Evolutionary conservation across 1,140 invertebrate species (phyloP), one percentile per base, ranked within the genome.

Genomic region (Bombus picipes): DNA sequence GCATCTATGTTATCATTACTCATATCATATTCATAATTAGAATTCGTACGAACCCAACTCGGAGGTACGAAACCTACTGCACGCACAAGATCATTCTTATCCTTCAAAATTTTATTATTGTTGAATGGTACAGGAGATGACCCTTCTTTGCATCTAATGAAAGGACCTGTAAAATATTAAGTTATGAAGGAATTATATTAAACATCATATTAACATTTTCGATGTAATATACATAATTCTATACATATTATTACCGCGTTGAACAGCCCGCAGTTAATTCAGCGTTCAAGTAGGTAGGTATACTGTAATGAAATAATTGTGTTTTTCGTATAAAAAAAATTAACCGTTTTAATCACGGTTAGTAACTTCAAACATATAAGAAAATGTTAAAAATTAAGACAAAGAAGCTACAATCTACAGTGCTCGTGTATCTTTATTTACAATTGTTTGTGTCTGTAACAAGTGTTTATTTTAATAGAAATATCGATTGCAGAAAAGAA

Each of bases 51-150:
- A 25, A 92, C 71, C 91, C 91, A 92, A 79, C 10, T 18, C 3
- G 89, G 89, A 25, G 70, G 62, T 10, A 83, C 32, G 37, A 83
- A 86, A 66, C 83, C 81, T 39, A 81, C 82, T 47, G 92, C 91
- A 28, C 68, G 59, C 2, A 92, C 92, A 65, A 92, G 87, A 77
- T 81, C 91, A 81, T 92, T 92, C 70, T 87, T 92, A 53, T 91
- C 90, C 41, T 88, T 91, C 1, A 86, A 32, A 34, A 86, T 91
- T 66, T 89, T 88, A 39, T 92, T 92, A 37, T 92, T 91, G 28
- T 80, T 90, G 10, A 57, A 85, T 34, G 79, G 71, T 39, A 86
- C 71, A 4, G 39, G 12, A 2, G 28, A 9, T 32, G 32, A 22
- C 1, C 3, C 3, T 22, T 76, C 15, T 41, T 39, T 37, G n/a